A percentile compares a stretch with the other conserved stretches of the same genome.
phyloP scores from a whole-genome alignment of 2,888 invertebrate genomes.

The Temnothorax ravouxi region DNA sequence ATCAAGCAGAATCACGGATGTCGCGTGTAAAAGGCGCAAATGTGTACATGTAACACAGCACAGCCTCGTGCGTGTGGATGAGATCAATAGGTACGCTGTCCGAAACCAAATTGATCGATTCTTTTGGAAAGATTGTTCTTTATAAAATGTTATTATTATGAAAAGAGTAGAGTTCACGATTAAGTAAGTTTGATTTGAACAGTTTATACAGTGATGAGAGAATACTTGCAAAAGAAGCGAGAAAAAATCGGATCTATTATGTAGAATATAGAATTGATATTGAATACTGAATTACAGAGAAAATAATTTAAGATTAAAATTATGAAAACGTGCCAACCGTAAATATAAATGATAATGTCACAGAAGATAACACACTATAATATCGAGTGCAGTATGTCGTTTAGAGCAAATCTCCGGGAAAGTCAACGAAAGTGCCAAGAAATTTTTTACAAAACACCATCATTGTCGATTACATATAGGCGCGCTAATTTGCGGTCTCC shows the following conservation, averaged over 20 bases:
- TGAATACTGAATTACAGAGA: not conserved
- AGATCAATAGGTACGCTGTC: conserved; percentile 25
- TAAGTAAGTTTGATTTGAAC: not conserved
- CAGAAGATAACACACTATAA: not conserved
- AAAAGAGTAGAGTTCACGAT: not conserved
- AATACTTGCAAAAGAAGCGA: not conserved
- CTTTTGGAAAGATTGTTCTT: not conserved
- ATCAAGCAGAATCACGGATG: conserved; percentile 34
- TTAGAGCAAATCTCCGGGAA: not conserved
- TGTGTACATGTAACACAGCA: conserved; percentile 35
- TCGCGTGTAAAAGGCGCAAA: conserved; percentile 25
- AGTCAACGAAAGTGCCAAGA: not conserved
- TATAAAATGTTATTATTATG: conserved; percentile 12
- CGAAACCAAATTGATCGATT: conserved; percentile 37
- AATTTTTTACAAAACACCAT: not conserved
- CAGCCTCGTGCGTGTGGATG: conserved; percentile 17
- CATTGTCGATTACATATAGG: not conserved
- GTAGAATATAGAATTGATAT: not conserved
- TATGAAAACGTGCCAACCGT: conserved; percentile 5
- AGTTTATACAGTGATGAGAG: not conserved
- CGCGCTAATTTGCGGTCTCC: conserved; percentile 36
- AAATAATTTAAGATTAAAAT: not conserved
- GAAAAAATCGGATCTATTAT: not conserved
- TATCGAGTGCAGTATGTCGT: not conserved
- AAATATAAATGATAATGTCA: conserved; percentile 1